phyloP scores from a whole-genome alignment of 2,113 vertebrate genomes.

The Mola mola region DNA sequence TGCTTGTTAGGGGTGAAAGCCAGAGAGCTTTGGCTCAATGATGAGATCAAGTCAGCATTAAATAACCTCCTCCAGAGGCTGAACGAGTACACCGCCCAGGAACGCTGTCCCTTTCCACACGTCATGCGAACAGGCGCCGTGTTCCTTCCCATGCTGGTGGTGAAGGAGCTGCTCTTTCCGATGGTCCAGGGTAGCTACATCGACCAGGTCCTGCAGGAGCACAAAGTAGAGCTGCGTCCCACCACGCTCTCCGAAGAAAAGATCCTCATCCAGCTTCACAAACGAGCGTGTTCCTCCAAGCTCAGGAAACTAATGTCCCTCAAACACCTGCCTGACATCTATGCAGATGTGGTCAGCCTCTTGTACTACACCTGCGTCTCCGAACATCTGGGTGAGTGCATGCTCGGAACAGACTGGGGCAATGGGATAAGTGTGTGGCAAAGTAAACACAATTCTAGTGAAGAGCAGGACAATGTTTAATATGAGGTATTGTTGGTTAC shows the following conservation, averaged over 20 bases:
- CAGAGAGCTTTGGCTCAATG: conserved; percentile 85
- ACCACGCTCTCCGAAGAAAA: conserved; percentile 94
- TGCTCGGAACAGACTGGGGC: not conserved
- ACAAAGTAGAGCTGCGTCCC: conserved; percentile 91
- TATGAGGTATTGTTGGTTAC: not conserved
- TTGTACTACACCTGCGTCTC: conserved; percentile 85
- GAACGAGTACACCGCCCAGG: conserved; percentile 78
- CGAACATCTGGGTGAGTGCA: conserved; percentile 88
- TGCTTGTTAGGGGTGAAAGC: conserved; percentile 71
- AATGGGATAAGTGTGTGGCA: no score
- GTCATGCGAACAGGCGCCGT: conserved; percentile 89
- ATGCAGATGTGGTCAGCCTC: conserved; percentile 83
- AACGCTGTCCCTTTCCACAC: conserved; percentile 90
- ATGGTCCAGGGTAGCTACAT: conserved; percentile 83
- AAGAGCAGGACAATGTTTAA: no score
- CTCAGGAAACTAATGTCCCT: conserved; percentile 92
- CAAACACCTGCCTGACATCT: conserved; percentile 88
- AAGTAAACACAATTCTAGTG: no score
- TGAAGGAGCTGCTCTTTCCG: conserved; percentile 93
- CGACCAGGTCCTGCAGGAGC: conserved; percentile 92
- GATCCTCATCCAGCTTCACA: conserved; percentile 86
- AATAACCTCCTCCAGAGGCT: conserved; percentile 81
- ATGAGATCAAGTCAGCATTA: conserved; percentile 76
- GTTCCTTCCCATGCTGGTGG: conserved; percentile 94
- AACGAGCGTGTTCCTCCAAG: conserved; percentile 88